Base-by-base conservation (phyloP, 2,797 vertebrate species). In the Karalla daura region DNA sequence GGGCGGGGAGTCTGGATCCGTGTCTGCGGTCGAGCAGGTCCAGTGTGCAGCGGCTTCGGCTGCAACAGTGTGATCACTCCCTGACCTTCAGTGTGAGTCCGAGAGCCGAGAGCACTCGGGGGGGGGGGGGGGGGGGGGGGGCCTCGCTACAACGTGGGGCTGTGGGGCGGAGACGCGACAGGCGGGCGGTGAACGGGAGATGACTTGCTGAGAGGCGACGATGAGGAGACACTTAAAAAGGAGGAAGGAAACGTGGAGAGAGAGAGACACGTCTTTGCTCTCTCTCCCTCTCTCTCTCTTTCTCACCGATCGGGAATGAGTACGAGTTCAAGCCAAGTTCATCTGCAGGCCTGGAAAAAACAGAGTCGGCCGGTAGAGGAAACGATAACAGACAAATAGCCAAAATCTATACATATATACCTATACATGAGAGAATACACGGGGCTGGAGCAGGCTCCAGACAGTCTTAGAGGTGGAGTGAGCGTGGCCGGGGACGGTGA, bases 371-470 rank as follows among this genome's bases (percentile, higher is more conserved):
- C 83, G 20, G 64, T 75, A 72, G 74, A 89, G 81, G 75, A 73
- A 80, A 89, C 82, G 15, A 86, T 85, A 89, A 89, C 84, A 86
- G 86, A 91, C 83, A 86, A 82, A 88, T 86, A 90, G 88, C 84
- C 89, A 91, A 89, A 86, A 90, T 91, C 92, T 93, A 92, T 94
- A 95, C 89, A 93, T 87, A 90, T 89, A 93, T 90, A 87, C 70
- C 85, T 91, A 86, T 89, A 90, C 89, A 89, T 83, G 79, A 89
- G 81, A 86, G 88, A 88, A 82, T 86, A 92, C 86, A 84, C 53
- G 55, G 12, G 46, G 81, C 88, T 86, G 84, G 85, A 84, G 62
- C 53, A 70, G 50, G 36, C 75, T 90, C 87, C 90, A 89, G 90
- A 88, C 74, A 87, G 89, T 88, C 88, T 90, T 76, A 75, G 86